A percentile compares a stretch with the other conserved stretches of the same genome.
These are phyloP conservation scores for Beaufortia kweichowensis DNA, from an alignment of 2,113 vertebrate species.

Conservation along the genomic window DNA sequence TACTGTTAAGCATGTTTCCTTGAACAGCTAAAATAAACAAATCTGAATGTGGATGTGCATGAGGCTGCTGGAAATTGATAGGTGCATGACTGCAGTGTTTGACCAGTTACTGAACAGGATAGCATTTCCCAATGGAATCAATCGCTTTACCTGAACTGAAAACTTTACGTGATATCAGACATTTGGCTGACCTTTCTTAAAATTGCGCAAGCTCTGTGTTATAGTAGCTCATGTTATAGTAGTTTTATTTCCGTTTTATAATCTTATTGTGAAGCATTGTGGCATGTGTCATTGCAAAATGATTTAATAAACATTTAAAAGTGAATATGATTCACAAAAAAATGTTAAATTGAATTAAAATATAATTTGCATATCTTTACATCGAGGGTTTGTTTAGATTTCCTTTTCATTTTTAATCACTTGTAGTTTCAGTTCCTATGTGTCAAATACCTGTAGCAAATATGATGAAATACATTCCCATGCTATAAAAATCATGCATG, in stretches of 20 bases:
- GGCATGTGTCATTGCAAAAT: neutral
- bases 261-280: neutral
- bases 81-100: neutral
- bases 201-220: neutral
- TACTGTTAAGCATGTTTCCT: constrained; percentile 49
- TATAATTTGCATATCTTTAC: neutral
- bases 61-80: neutral
- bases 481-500: too few relatives aligned
- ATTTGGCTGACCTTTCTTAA: constrained; percentile 11
- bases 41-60: constrained; percentile 19
- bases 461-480: too few relatives aligned
- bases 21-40: constrained; percentile 40
- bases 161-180: constrained; percentile 10
- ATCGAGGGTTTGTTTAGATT: neutral
- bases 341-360: too few relatives aligned
- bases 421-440: neutral
- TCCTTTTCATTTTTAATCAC: neutral
- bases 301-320: neutral
- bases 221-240: neutral
- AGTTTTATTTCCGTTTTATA: too few relatives aligned
- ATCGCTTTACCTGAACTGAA: neutral
- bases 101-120: neutral
- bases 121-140: neutral
- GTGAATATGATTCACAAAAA: too few relatives aligned
- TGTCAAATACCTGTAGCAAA: neutral